These are phyloP conservation scores for Aldabrachelys gigantea DNA, from an alignment of 2,113 vertebrate genomes.

Conservation along the genomic window DNA sequence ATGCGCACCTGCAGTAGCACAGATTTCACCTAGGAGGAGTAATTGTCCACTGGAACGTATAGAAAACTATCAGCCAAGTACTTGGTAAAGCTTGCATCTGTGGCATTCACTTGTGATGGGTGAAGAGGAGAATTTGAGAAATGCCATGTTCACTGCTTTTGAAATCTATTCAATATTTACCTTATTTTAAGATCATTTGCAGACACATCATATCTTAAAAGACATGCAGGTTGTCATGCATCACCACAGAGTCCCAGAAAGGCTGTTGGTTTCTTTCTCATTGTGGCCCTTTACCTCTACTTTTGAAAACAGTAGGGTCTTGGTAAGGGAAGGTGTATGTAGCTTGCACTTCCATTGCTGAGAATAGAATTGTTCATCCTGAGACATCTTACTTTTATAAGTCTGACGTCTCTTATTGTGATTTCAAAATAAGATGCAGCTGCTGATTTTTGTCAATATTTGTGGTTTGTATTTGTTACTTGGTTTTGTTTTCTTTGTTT, in stretches of 20 bases:
- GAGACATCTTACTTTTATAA: neutral
- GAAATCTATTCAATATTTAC: neutral
- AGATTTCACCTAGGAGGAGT: no score
- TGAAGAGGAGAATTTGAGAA: neutral
- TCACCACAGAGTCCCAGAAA: neutral
- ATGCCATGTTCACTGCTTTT: neutral
- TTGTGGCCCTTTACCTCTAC: neutral
- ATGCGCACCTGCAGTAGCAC: no score
- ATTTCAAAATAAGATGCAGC: neutral
- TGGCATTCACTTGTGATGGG: neutral
- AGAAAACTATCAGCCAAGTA: neutral
- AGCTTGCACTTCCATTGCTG: neutral
- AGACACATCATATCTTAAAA: neutral
- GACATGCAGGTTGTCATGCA: neutral
- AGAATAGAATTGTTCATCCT: neutral
- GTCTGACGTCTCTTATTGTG: neutral
- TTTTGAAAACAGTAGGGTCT: neutral
- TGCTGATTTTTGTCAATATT: neutral
- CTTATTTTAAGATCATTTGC: neutral
- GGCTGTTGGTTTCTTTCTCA: neutral
- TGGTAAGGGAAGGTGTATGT: accelerated
- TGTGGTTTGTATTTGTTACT: neutral
- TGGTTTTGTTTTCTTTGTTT: neutral
- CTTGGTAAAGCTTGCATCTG: neutral
- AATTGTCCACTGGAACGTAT: neutral